Evolutionary conservation across 2,797 vertebrate species (phyloP).

Genomic region (Cynodonichthys magdalenae): DNA sequence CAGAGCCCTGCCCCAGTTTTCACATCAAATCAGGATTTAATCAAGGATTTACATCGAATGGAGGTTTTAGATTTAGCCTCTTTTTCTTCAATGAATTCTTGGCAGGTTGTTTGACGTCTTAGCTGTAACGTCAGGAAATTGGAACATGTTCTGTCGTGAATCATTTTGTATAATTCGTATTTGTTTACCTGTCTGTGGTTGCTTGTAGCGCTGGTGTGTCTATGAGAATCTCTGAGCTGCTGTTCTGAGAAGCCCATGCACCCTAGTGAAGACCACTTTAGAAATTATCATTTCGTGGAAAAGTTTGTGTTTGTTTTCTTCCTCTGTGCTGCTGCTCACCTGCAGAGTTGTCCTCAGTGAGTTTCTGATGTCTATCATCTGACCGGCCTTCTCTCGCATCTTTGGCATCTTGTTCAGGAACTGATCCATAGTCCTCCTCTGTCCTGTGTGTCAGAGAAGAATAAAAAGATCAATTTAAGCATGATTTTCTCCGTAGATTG

Average conservation of each 20-base stretch:
- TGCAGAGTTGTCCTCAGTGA: constrained; percentile 73
- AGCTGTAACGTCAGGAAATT: background rate
- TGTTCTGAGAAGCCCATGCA: constrained; percentile 36
- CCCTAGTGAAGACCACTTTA: constrained; percentile 49
- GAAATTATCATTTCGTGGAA: background rate
- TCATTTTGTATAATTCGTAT: background rate
- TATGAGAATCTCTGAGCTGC: constrained; percentile 65
- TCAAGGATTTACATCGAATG: constrained; percentile 32
- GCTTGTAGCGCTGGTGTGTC: constrained; percentile 76
- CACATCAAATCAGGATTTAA: constrained; percentile 39
- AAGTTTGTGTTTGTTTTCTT: background rate
- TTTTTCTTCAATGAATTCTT: constrained; percentile 8
- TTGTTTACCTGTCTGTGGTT: constrained; percentile 70
- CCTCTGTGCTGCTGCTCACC: constrained; percentile 70
- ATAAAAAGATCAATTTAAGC: background rate
- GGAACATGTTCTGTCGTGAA: background rate
- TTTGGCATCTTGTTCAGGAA: constrained; percentile 80
- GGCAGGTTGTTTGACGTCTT: background rate
- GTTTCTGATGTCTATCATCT: constrained; percentile 74
- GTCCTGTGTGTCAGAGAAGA: constrained; percentile 66
- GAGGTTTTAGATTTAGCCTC: constrained; percentile 7
- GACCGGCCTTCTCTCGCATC: constrained; percentile 75
- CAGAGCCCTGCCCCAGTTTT: constrained; percentile 41
- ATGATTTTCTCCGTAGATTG: background rate
- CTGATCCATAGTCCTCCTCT: constrained; percentile 72